Base-by-base conservation (phyloP, 2,888 invertebrate species). In the Hypolimnas misippus region DNA sequence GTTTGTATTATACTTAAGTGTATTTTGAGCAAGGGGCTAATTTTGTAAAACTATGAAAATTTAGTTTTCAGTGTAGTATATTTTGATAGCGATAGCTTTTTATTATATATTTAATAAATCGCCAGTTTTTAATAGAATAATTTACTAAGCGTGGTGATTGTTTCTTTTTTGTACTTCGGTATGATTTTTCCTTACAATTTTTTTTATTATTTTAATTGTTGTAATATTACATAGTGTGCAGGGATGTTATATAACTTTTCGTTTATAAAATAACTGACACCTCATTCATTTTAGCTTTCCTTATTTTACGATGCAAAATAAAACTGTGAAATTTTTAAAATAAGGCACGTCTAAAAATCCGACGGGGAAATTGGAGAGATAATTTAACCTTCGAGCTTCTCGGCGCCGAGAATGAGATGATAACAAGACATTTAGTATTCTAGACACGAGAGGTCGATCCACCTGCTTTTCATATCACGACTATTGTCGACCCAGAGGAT, bases 351-450 rank as follows among this genome's bases (percentile, higher is more conserved):
- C 57, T 56, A 80, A 83, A 81, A 75, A 75, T 78, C 76, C 79
- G 74, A 81, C 74, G 70, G 75, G 71, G 71, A 69, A 72, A 72
- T 71, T 71, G 70, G 67, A 66, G 72, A 79, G 77, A 84, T 86
- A 83, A 85, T 86, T 87, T 82, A 84, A 83, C 85, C 75, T 82
- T 80, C 78, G 82, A 82, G 83, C 75, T 81, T 79, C 78, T 78
- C 73, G 79, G 81, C 78, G 76, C 76, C 77, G 78, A 82, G 78
- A 86, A 85, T 81, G 83, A 84, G 84, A 87, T 81, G 87, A 86
- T 87, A 89, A 89, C 83, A 82, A 86, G 85, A 79, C 79, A 77
- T 82, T 89, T 87, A 87, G 84, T 88, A 89, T 90, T 88, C 89
- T 69, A 79, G 79, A 71, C 87, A 82, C 85, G 86, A 70, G 74